These are phyloP conservation scores for Drosophila rhopaloa DNA, from an alignment of 1,140 invertebrate species.

Conservation along the genomic window DNA sequence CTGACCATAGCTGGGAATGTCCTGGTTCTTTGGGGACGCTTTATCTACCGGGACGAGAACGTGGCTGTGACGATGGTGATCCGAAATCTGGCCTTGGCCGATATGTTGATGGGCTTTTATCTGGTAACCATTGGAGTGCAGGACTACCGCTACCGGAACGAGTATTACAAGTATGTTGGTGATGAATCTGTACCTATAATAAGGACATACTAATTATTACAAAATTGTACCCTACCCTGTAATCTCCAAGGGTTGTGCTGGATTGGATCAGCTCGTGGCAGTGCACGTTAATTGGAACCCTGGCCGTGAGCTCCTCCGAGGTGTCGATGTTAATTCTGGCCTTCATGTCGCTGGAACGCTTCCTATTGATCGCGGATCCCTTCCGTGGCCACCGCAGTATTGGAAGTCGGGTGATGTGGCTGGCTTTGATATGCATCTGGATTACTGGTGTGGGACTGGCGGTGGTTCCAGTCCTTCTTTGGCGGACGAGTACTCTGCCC, in stretches of 20 bases:
- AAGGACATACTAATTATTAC: too few species aligned
- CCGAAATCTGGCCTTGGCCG: conserved; percentile 90
- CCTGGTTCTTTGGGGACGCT: conserved; percentile 89
- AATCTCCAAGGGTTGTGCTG: conserved; percentile 85
- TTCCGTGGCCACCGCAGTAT: conserved; percentile 87
- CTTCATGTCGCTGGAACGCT: conserved; percentile 91
- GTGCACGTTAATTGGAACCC: conserved; percentile 87
- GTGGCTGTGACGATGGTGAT: conserved; percentile 88
- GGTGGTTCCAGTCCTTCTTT: conserved; percentile 88
- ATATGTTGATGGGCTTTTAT: conserved; percentile 92
- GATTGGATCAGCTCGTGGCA: conserved; percentile 89
- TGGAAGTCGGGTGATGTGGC: conserved; percentile 86
- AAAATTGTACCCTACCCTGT: too few species aligned
- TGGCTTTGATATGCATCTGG: conserved; percentile 86
- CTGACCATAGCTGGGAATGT: conserved; percentile 89
- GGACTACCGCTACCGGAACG: conserved; percentile 88
- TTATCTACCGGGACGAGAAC: conserved; percentile 87
- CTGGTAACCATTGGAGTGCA: conserved; percentile 89
- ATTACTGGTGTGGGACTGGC: conserved; percentile 87
- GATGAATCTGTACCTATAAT: background rate
- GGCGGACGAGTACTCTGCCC: conserved; percentile 86
- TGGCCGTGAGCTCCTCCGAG: conserved; percentile 90
- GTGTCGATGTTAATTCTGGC: conserved; percentile 91
- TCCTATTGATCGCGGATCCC: conserved; percentile 89
- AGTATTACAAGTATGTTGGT: conserved; percentile 86